Base-by-base conservation (phyloP, 2,888 invertebrate species). In the Orchesellides sinensis region DNA sequence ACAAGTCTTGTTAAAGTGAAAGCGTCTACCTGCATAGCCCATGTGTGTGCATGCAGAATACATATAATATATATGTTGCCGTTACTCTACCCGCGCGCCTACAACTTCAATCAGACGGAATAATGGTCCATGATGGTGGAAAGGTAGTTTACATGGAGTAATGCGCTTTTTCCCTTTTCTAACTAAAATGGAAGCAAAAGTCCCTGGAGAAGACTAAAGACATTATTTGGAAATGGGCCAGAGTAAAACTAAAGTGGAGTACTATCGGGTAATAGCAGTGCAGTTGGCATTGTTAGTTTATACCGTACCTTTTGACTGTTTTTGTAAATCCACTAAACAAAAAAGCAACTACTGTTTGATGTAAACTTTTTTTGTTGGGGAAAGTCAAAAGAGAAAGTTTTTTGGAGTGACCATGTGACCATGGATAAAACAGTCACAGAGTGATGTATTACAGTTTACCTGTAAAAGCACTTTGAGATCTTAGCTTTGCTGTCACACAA, bases 211-310 rank as follows among this genome's bases (percentile, higher is more conserved):
- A 12, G 25, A 78, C 78, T 69, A 78, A 78, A 78, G 78, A 61
- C 78, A 78, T 77, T 77, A 77, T 78, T 78, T 78, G 78, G 78
- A 78, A 78, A 78, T 78, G 78, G 78, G 78, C 78, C 78, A 78
- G 78, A 54, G 27, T 45, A 40, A 40, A n/a, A n/a, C n/a, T n/a
- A n/a, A n/a, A n/a, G n/a, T n/a, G 5, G 21, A 56, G 8, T 14
- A 56, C 56, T n/a, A n/a, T n/a, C n/a, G n/a, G n/a, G n/a, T n/a
- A n/a, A n/a, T n/a, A n/a, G n/a, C n/a, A n/a, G n/a, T n/a, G n/a
- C n/a, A n/a, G n/a, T n/a, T n/a, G n/a, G n/a, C n/a, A n/a, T n/a
- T n/a, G n/a, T n/a, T n/a, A n/a, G n/a, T n/a, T n/a, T n/a, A n/a
- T n/a, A n/a, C n/a, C n/a, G n/a, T n/a, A n/a, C n/a, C n/a, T n/a